Base-by-base conservation (phyloP, 2,888 invertebrate species). In the Anodontia alba region DNA sequence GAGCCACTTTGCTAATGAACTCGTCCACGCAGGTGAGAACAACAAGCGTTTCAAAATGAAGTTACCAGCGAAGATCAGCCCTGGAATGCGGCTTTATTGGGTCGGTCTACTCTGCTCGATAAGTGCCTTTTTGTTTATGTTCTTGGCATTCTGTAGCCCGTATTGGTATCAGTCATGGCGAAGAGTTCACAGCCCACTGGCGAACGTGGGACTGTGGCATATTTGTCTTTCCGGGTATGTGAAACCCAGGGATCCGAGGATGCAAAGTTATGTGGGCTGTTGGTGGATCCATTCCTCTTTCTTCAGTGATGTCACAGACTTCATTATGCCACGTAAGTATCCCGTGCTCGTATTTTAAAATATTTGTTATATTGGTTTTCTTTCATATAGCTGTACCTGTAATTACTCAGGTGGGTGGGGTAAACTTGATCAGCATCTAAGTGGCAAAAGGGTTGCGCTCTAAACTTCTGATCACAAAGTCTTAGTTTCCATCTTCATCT, bases 161-260 rank as follows among this genome's bases (percentile, higher is more conserved):
- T 92, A 87, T 62, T 92, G 92, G 92, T 91, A 91, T 82, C 90
- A 92, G 73, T 92, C 92, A n/a, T 92, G 92, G 92, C 87, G 90
- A 12, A 73, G 92, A 17, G 92, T 92, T 2, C 91, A 91, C 87
- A 92, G 92, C 49, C 88, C 91, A 0, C 86, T 92, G 62, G 90
- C 89, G n/a, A 91, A 90, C 75, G 89, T 92, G 8, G 92, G 92
- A 2, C 80, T 92, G 42, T 92, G 92, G 92, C 90, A 91, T 69
- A 88, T 92, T 51, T 92, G 92, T 78, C 83, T 92, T 33, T 89
- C 90, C 15, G 92, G 92, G 10, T 92, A 87, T 80, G 88, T 91
- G 29, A 91, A 91, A 70, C 92, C 92, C 1, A 62, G 78, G 20
- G 92, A 92, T 43, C 92, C 92, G 0, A 81, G 78, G 1, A 80